phyloP scores from a whole-genome alignment of 2,888 invertebrate species.

The Drosophila koepferae region DNA sequence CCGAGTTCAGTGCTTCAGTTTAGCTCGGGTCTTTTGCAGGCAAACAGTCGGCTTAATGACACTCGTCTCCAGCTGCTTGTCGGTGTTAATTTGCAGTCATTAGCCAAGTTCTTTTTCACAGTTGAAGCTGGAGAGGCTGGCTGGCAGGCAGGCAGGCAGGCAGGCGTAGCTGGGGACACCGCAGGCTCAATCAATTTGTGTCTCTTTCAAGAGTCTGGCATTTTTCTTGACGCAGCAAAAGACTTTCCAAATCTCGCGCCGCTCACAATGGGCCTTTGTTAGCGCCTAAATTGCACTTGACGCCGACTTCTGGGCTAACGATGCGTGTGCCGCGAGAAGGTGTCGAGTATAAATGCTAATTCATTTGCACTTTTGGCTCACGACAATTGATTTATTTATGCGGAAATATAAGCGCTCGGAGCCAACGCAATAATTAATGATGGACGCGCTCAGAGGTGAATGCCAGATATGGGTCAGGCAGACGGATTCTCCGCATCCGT shows the following conservation, averaged over 20 bases:
- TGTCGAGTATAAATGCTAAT: slow-evolving; percentile 70
- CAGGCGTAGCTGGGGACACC: slow-evolving; percentile 17
- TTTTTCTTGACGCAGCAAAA: slow-evolving; percentile 51
- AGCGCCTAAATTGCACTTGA: slow-evolving; percentile 75
- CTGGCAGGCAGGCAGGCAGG: background rate
- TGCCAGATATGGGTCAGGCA: slow-evolving; percentile 51
- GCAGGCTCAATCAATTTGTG: slow-evolving; percentile 72
- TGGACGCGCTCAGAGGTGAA: slow-evolving; percentile 44
- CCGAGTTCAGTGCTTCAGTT: background rate
- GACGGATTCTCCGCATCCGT: background rate
- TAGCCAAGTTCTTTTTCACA: slow-evolving; percentile 71
- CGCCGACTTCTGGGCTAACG: slow-evolving; percentile 72
- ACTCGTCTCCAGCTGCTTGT: slow-evolving; percentile 64
- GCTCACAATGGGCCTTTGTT: slow-evolving; percentile 73
- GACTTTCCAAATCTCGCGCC: slow-evolving; percentile 45
- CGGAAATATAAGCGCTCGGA: slow-evolving; percentile 46
- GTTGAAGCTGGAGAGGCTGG: slow-evolving; percentile 12
- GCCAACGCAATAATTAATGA: slow-evolving; percentile 43
- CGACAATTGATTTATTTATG: slow-evolving; percentile 60
- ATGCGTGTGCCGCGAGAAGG: slow-evolving; percentile 55
- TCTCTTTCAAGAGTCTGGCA: slow-evolving; percentile 56
- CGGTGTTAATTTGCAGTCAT: slow-evolving; percentile 76
- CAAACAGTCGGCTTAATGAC: slow-evolving; percentile 76
- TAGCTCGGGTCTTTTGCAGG: slow-evolving; percentile 27
- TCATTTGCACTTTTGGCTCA: slow-evolving; percentile 72